phyloP scores from a whole-genome alignment of 2,888 invertebrate genomes.

The Toxonevra muliebris region DNA sequence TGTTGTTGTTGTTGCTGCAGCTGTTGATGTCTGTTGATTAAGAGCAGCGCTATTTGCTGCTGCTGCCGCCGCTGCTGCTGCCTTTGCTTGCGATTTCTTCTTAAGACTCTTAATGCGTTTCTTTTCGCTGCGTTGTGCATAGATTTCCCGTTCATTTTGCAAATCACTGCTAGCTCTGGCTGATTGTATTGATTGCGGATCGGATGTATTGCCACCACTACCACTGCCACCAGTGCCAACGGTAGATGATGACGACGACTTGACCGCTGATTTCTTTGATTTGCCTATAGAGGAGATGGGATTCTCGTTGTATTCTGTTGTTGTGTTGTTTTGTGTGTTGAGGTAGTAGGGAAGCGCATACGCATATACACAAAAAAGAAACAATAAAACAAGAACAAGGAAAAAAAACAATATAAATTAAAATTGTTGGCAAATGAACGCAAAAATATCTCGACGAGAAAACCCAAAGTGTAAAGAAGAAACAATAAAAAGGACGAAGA shows the following conservation, averaged over 20 bases:
- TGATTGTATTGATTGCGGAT: slow-evolving; percentile 11
- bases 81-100: slow-evolving; percentile 49
- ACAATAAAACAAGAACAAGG: slow-evolving; percentile 35
- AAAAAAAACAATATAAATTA: slow-evolving; percentile 26
- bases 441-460: slow-evolving; percentile 1
- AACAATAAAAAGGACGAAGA: not conserved
- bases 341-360: slow-evolving; percentile 7
- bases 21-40: slow-evolving; percentile 3
- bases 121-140: slow-evolving; percentile 58
- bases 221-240: no score
- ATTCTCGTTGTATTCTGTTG: slow-evolving; percentile 63
- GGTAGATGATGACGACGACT: slow-evolving; percentile 20
- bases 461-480: not conserved
- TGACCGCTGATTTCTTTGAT: slow-evolving; percentile 52
- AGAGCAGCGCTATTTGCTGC: slow-evolving; percentile 17
- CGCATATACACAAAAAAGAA: slow-evolving; percentile 33
- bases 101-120: slow-evolving; percentile 60
- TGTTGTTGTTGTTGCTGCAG: slow-evolving; percentile 1
- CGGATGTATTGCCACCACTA: slow-evolving; percentile 6
- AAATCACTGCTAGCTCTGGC: slow-evolving; percentile 7
- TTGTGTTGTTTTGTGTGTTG: slow-evolving; percentile 30
- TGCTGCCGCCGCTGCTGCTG: slow-evolving; percentile 3
- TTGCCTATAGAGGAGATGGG: slow-evolving; percentile 63
- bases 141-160: slow-evolving; percentile 46
- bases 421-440: slow-evolving; percentile 32